Percentiles rank a stretch among this genome's conserved stretches.
Conservation (phyloP, 2,797 vertebrate species). For the Octomys mimax region DNA sequence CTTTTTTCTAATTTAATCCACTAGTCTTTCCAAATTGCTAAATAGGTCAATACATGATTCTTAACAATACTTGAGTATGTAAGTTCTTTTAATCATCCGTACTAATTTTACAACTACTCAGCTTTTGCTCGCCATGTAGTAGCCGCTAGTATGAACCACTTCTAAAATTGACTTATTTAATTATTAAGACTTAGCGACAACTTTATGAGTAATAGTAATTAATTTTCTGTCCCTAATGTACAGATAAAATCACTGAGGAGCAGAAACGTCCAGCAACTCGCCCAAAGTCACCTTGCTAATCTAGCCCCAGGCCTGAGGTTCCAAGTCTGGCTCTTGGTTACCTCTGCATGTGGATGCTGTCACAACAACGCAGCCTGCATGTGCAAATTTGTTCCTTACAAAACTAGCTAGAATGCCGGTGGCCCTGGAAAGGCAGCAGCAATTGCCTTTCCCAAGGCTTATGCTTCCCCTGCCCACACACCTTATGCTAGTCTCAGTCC, state of each 20-base stretch:
- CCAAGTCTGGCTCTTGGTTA: neutral
- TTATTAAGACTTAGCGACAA: constrained; percentile 3
- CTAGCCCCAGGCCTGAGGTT: neutral
- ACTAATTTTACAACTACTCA: constrained; percentile 1
- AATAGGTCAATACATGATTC: neutral
- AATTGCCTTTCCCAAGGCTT: neutral
- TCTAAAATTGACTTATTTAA: neutral
- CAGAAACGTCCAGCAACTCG: neutral
- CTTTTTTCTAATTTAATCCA: constrained; percentile 37
- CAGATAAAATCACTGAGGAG: neutral
- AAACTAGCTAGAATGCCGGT: constrained; percentile 20
- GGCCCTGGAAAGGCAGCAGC: neutral
- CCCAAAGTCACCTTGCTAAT: neutral
- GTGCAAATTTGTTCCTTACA: neutral
- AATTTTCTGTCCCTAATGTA: neutral
- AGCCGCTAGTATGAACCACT: neutral
- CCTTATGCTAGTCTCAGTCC: neutral
- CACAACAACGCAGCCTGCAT: neutral
- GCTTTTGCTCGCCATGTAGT: neutral
- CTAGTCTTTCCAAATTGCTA: neutral
- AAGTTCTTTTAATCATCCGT: neutral
- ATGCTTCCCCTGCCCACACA: neutral
- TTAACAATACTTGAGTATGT: neutral
- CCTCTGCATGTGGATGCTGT: neutral
- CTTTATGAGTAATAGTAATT: neutral